These are phyloP conservation scores for Mormyrops boulengeri DNA, from an alignment of 2,797 vertebrate genomes.

Conservation along the genomic window DNA sequence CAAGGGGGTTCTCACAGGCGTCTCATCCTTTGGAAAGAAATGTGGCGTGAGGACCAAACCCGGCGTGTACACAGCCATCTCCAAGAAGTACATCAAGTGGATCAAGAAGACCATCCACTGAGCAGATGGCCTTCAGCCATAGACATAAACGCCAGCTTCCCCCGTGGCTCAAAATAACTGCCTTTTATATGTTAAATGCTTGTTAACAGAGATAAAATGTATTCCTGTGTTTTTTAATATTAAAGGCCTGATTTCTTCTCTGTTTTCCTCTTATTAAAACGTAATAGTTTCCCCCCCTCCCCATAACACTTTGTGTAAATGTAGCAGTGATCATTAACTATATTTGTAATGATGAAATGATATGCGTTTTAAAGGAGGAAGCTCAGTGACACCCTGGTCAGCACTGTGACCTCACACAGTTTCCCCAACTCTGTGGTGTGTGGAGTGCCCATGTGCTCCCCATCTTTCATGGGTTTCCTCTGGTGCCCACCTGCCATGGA, in stretches of 20 bases:
- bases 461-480: neutral
- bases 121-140: neutral
- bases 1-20: neutral
- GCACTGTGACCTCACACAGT: neutral
- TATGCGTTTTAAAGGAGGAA: neutral
- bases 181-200: neutral
- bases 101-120: constrained; percentile 12
- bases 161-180: neutral
- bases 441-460: neutral
- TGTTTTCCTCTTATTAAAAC: neutral
- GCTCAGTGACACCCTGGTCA: neutral
- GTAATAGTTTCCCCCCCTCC: neutral
- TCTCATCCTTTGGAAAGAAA: constrained; percentile 16
- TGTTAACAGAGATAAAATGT: neutral
- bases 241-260: neutral
- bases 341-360: neutral
- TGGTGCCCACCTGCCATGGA: neutral
- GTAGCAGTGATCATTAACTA: neutral
- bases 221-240: neutral
- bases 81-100: constrained; percentile 20
- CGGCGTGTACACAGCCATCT: constrained; percentile 25
- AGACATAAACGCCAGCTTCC: neutral
- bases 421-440: neutral
- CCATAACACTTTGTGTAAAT: neutral
- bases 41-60: constrained; percentile 27